Percentiles rank a stretch among this genome's conserved stretches.
These are phyloP conservation scores for Gymnorhina tibicen DNA, from an alignment of 2,113 vertebrate species.

Conservation along the genomic window DNA sequence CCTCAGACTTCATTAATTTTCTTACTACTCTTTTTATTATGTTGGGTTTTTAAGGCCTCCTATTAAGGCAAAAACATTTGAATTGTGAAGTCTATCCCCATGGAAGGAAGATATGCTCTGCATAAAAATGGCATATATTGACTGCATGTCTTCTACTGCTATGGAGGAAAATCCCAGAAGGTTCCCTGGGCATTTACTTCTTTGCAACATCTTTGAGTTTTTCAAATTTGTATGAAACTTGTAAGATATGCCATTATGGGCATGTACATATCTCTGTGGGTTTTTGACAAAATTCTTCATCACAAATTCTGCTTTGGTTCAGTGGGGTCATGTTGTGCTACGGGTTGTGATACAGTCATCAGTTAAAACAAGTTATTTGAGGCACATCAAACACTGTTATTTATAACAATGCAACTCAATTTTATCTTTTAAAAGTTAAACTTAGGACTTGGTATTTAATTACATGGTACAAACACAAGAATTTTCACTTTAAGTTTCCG, in stretches of 20 bases:
- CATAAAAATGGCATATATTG: not conserved
- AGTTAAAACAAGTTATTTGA: not conserved
- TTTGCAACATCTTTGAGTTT: not conserved
- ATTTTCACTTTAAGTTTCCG: not conserved
- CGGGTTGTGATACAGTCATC: not conserved
- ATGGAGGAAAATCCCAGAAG: not conserved
- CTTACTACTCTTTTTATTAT: not conserved
- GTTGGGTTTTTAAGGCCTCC: not conserved
- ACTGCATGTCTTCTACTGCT: not conserved
- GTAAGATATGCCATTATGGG: not conserved
- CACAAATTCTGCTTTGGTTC: not conserved
- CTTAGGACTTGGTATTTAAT: not conserved
- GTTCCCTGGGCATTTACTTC: not conserved
- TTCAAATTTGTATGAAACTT: not conserved
- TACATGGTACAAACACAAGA: not conserved
- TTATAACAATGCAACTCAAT: not conserved
- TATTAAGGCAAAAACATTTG: not conserved
- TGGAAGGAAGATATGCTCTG: not conserved
- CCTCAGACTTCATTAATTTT: not conserved
- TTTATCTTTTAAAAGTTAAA: not conserved
- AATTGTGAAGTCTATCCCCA: not conserved
- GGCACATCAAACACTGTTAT: not conserved
- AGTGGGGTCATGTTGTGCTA: not conserved
- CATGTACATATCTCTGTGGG: not conserved
- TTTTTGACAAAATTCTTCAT: not conserved